Base-by-base conservation (phyloP, 2,888 invertebrate species). In the Callimorpha dominula region DNA sequence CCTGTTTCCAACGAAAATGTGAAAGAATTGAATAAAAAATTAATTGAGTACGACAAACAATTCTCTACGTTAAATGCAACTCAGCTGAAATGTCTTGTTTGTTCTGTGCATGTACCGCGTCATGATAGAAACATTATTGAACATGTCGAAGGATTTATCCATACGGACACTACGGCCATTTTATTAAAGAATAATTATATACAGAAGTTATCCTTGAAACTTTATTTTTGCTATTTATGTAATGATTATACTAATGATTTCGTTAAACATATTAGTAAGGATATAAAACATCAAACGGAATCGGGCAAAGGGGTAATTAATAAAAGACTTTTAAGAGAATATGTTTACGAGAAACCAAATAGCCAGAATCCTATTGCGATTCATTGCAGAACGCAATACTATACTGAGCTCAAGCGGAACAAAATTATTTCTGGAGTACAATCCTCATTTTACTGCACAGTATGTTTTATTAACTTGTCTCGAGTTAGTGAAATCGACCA, bases 401-500 rank as follows among this genome's bases (percentile, higher is more conserved):
- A 20, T 2, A 43, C 54, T 11, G 15, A 72, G 14, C 40, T 75
- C 8, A 1, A 0, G 6, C 14, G 4, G n/a, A 72, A 72, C 63
- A 42, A 63, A 40, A 72, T 72, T 46, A 12, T 15, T 20, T 14
- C n/a, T 54, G 0, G 40, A 5, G 3, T 11, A 14, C 14, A 52
- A 6, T 6, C n/a, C 50, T 46, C 43, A 46, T 43, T 57, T 65
- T 65, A 40, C 3, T 75, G 75, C 50, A 42, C n/a, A 6, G 50
- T 65, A 0, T 75, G 75, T 68, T 12, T 4, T 0, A 20, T 65
- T 15, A 7, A 60, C 0, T 5, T 70, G n/a, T 52, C 62, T 14
- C 54, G 68, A 0, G 40, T 65, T 8, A 70, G 20, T 15, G 75
- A 75, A 54, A 72, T 75, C 20, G 68, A 70, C 46, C 75, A 75